phyloP scores from a whole-genome alignment of 2,113 vertebrate species.

The Zosterops lateralis region DNA sequence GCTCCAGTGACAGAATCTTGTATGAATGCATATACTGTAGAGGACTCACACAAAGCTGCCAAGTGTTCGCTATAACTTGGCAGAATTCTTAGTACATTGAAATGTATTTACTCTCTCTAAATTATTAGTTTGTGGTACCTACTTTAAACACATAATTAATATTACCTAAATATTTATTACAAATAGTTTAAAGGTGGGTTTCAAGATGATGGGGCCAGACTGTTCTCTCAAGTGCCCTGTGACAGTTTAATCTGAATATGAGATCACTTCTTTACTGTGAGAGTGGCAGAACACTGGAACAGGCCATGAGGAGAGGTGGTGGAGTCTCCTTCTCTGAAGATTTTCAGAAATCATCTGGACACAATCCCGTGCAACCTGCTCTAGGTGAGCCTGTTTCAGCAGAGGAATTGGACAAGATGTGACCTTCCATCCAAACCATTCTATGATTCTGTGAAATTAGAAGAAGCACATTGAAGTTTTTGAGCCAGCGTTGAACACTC shows the following conservation, averaged over 20 bases:
- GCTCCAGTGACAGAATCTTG: neutral
- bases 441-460: neutral
- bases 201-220: neutral
- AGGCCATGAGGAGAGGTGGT: too few relatives aligned
- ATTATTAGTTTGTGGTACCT: neutral
- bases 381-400: neutral
- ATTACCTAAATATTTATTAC: neutral
- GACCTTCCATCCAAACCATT: neutral
- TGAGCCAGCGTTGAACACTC: neutral
- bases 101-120: neutral
- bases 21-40: fast-evolving
- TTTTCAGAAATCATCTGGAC: neutral
- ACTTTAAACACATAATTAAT: neutral
- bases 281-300: neutral
- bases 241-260: neutral
- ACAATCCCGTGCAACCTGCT: neutral
- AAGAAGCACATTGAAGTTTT: neutral
- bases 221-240: neutral
- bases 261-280: neutral
- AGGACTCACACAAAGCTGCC: neutral
- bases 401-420: neutral
- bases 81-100: neutral
- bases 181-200: neutral
- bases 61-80: neutral
- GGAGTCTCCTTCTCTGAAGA: neutral